These are phyloP conservation scores for Neolamprologus sp. DNA, from an alignment of 2,113 vertebrate genomes.

Conservation along the genomic window DNA sequence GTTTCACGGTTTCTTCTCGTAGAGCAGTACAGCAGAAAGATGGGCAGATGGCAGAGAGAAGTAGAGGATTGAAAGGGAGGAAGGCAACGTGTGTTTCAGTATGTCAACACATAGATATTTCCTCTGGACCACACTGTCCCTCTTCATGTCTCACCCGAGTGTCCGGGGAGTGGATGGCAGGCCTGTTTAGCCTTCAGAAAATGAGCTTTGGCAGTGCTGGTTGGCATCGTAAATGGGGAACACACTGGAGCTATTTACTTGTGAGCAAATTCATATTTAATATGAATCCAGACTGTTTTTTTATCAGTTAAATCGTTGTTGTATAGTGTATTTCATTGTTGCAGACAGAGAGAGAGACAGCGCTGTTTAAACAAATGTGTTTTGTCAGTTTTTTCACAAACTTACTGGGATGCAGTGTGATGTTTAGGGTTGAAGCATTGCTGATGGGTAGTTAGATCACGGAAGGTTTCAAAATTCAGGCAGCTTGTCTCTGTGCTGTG, in stretches of 20 bases:
- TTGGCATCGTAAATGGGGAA: not conserved
- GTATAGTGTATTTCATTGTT: not conserved
- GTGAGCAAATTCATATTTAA: not conserved
- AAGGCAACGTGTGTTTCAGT: conserved; percentile 18
- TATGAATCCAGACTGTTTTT: not conserved
- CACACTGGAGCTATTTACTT: not conserved
- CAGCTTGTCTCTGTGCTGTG: not conserved
- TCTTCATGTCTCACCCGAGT: conserved; percentile 55
- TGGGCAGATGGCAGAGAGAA: not conserved
- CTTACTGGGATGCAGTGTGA: not conserved
- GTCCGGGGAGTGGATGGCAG: conserved; percentile 45
- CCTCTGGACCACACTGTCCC: conserved; percentile 39
- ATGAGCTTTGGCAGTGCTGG: not conserved
- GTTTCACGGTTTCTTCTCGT: not conserved
- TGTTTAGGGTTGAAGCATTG: not conserved
- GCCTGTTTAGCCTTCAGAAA: conserved; percentile 17
- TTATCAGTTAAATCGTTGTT: not conserved
- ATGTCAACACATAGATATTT: conserved; percentile 47
- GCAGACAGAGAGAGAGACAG: not conserved
- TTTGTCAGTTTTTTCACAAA: not conserved
- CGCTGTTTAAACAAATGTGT: not conserved
- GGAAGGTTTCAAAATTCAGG: not conserved
- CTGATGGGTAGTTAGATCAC: not conserved
- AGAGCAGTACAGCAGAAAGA: not conserved
- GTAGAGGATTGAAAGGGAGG: not conserved